Evolutionary conservation across 1,140 invertebrate species (phyloP).

Genomic region (Acyrthosiphon pisum): DNA sequence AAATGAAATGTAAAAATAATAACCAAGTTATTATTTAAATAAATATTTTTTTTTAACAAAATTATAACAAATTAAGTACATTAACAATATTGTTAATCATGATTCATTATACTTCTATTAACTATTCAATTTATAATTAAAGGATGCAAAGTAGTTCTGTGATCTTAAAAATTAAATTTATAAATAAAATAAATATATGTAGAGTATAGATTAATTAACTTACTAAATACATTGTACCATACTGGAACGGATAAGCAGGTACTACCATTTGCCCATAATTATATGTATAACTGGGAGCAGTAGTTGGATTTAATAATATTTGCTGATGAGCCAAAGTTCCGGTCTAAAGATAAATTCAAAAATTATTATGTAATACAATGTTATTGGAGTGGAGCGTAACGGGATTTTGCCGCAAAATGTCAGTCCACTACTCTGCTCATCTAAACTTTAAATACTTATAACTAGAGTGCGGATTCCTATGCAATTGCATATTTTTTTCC

Average conservation of each 20-base stretch:
- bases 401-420: too few species aligned
- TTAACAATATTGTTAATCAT: neutral
- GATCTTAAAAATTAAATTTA: neutral
- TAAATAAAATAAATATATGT: neutral
- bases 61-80: neutral
- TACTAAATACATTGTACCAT: constrained; percentile 74
- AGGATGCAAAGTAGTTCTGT: neutral
- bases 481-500: too few species aligned
- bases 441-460: too few species aligned
- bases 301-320: constrained; percentile 68
- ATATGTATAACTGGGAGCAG: constrained; percentile 69
- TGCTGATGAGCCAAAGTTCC: constrained; percentile 70
- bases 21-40: neutral
- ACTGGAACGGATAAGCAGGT: constrained; percentile 75
- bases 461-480: too few species aligned
- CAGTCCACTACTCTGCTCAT: too few species aligned
- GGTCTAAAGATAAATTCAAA: constrained; percentile 63
- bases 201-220: constrained; percentile 60
- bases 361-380: neutral
- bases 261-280: constrained; percentile 71
- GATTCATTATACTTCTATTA: neutral
- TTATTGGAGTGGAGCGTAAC: too few species aligned
- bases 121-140: neutral
- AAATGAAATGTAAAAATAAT: neutral
- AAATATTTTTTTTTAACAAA: neutral